Evolutionary conservation across 1,140 invertebrate species (phyloP), one percentile per base, ranked within the genome.

Genomic region (Ylistrum balloti): DNA sequence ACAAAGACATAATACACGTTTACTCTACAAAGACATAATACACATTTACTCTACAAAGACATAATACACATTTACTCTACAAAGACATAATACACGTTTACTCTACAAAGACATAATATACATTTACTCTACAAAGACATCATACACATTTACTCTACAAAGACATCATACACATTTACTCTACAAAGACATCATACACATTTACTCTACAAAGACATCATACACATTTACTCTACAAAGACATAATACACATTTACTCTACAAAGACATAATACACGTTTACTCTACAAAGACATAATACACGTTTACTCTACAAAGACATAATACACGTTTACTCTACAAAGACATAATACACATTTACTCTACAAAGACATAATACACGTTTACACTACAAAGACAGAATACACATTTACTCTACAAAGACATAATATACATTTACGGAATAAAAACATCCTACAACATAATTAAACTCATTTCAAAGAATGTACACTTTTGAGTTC

Each of bases 171-270:
- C n/a, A n/a, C n/a, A n/a, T n/a, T n/a, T n/a, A n/a, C n/a, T n/a
- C n/a, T n/a, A n/a, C n/a, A n/a, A n/a, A n/a, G n/a, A n/a, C n/a
- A n/a, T n/a, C n/a, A n/a, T n/a, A n/a, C n/a, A n/a, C n/a, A n/a
- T n/a, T n/a, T n/a, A n/a, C n/a, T n/a, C n/a, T n/a, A n/a, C n/a
- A n/a, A n/a, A n/a, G n/a, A n/a, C n/a, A n/a, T n/a, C n/a, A n/a
- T n/a, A n/a, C n/a, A n/a, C n/a, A n/a, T n/a, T n/a, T n/a, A n/a
- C 97, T 94, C 98, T 98, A 92, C 1, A 97, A 97, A 94, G 38
- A 90, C 15, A 90, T 35, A 88, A 48, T 85, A 45, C 86, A 22
- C n/a, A n/a, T n/a, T n/a, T n/a, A n/a, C 97, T 94, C 98, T 98
- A 92, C 1, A 97, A 97, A 94, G 38, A 90, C 15, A 90, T 35